Conservation (phyloP, 2,888 invertebrate genomes). For the Tupiocoris notatus region DNA sequence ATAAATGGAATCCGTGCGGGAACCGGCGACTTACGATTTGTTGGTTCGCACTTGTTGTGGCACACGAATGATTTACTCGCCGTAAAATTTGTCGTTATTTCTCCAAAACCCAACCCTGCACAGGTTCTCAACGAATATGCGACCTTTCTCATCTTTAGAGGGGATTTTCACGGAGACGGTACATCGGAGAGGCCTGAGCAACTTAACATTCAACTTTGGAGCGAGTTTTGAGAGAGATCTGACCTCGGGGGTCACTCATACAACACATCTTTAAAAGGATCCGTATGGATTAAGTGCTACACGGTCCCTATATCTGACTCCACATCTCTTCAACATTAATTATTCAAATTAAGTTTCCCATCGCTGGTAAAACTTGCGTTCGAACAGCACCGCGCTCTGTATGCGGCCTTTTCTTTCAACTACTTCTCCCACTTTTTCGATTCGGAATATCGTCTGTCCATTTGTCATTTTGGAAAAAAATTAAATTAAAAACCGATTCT, state of each 20-base stretch:
- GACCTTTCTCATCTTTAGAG: conserved; percentile 5
- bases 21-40: conserved; percentile 26
- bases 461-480: no score
- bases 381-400: neutral
- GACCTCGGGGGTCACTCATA: conserved; percentile 36
- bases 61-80: conserved; percentile 22
- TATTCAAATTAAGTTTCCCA: conserved; percentile 37
- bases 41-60: conserved; percentile 39
- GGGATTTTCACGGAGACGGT: conserved; percentile 16
- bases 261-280: conserved; percentile 6
- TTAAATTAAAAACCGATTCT: no score
- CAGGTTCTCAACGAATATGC: neutral
- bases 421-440: neutral
- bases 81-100: conserved; percentile 36
- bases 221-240: conserved; percentile 30
- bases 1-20: conserved; percentile 24
- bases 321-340: conserved; percentile 37
- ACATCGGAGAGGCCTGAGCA: neutral
- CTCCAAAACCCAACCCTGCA: neutral
- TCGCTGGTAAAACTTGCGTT: neutral
- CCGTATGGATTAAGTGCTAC: conserved; percentile 37
- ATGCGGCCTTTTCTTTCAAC: neutral
- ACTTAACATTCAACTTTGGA: neutral
- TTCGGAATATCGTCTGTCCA: no score
- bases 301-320: conserved; percentile 29